Evolutionary conservation across 2,888 invertebrate species (phyloP), one percentile per base, ranked within the genome.

Genomic region (Synanthedon formicaeformis): DNA sequence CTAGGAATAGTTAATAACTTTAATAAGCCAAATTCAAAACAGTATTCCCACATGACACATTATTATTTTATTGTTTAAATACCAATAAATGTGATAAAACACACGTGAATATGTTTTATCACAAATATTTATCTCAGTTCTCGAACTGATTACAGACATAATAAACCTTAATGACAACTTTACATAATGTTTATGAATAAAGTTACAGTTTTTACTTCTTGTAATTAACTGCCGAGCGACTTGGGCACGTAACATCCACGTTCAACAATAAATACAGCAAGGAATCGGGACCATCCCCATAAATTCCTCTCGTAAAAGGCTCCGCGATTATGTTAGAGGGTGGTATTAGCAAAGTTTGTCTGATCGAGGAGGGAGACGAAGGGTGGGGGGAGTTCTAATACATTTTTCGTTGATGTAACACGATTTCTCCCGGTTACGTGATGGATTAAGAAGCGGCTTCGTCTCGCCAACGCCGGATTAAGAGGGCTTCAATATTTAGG

Each of bases 391-490:
- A 70, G 71, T 75, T 79, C 83, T 88, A 88, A 88, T 88, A 88
- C 86, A 88, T 88, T 88, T 88, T 88, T 88, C 88, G 88, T 88
- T 86, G 87, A 88, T 88, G 87, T 88, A 87, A 88, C 88, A 86
- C 87, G 87, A 87, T 88, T 88, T 88, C 86, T 83, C 78, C 79
- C 80, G 78, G 83, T 87, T 88, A 88, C 88, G 88, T 88, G 88
- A 88, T 86, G 87, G 88, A 88, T 88, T 88, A 88, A 86, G 83
- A 78, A 78, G 76, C 71, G 76, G 72, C 80, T 78, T 76, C 77
- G 75, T 80, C 77, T 80, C 78, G 74, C 79, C 80, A 73, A 77
- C 76, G 73, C 59, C 66, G 82, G 86, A 86, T 86, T 86, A 85
- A 79, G 82, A 77, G 69, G 71, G 71, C 69, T 76, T 77, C 78